Conservation (phyloP, 2,888 invertebrate species). For the Macaria liturata region DNA sequence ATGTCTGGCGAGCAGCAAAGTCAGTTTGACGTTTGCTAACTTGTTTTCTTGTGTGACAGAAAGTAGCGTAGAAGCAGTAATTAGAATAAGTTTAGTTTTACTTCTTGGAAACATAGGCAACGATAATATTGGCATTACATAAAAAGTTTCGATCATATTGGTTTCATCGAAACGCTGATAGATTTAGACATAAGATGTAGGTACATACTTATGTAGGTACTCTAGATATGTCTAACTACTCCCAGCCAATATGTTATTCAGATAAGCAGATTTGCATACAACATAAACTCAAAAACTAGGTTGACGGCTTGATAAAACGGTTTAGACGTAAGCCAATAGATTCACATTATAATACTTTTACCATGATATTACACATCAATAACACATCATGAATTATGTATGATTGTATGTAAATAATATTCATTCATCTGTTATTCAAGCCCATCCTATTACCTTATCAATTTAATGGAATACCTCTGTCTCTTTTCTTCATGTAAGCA, state of each 20-base stretch:
- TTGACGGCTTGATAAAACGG: constrained; percentile 29
- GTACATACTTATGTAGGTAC: no score
- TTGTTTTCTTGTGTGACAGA: no score
- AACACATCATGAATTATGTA: constrained; percentile 31
- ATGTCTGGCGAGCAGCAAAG: no score
- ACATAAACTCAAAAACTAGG: constrained; percentile 30
- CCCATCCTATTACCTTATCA: constrained; percentile 18
- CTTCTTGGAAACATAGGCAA: no score
- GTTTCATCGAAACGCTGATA: no score
- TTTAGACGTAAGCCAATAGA: constrained; percentile 32
- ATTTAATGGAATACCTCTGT: constrained; percentile 8
- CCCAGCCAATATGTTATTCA: neutral
- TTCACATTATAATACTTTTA: constrained; percentile 35
- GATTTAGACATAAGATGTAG: no score
- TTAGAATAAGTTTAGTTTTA: no score
- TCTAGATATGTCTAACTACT: no score
- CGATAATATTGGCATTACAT: constrained; percentile 17
- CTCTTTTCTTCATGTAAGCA: neutral
- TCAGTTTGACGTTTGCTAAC: no score
- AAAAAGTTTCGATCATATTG: neutral
- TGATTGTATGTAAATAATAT: constrained; percentile 18
- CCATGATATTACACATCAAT: constrained; percentile 34
- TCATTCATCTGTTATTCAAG: constrained; percentile 15
- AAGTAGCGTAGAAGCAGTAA: no score
- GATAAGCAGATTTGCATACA: constrained; percentile 16